Conservation (phyloP, 2,888 invertebrate genomes). For the Listrodromus nycthemerus region DNA sequence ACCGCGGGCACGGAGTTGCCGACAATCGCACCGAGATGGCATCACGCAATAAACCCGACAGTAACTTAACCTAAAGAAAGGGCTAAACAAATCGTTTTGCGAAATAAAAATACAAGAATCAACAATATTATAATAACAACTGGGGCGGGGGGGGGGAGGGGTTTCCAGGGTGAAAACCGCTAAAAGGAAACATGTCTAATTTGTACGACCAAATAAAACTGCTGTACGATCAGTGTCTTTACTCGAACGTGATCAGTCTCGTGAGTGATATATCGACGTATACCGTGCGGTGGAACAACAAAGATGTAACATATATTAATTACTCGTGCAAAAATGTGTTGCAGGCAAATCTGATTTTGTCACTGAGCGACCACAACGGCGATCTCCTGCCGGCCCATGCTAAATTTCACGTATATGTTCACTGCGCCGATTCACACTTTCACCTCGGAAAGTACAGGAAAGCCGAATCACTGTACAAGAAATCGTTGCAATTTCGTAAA, state of each 20-base stretch:
- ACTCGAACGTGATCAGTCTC: constrained; percentile 89
- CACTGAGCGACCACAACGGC: constrained; percentile 88
- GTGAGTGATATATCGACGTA: constrained; percentile 84
- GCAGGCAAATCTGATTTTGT: constrained; percentile 88
- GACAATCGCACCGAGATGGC: not conserved
- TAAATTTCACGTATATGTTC: constrained; percentile 89
- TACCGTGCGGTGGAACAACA: not conserved
- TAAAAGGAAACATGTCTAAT: constrained; percentile 84
- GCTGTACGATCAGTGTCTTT: constrained; percentile 89
- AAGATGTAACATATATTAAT: not conserved
- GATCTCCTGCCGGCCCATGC: constrained; percentile 87
- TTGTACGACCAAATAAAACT: constrained; percentile 89
- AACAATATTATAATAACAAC: too few relatives aligned
- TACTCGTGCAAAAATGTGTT: constrained; percentile 72
- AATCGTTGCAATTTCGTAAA: constrained; percentile 88
- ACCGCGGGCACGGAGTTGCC: not conserved
- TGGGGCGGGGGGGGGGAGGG: too few relatives aligned
- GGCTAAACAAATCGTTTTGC: not conserved
- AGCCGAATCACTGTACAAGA: constrained; percentile 89
- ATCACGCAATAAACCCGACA: not conserved
- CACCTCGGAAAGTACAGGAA: constrained; percentile 88
- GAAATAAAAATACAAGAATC: not conserved
- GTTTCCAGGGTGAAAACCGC: not conserved
- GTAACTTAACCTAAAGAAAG: not conserved
- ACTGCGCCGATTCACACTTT: constrained; percentile 90